Evolutionary conservation across 2,113 vertebrate genomes (phyloP), one percentile per base, ranked within the genome.

Genomic region (Hemicordylus capensis): DNA sequence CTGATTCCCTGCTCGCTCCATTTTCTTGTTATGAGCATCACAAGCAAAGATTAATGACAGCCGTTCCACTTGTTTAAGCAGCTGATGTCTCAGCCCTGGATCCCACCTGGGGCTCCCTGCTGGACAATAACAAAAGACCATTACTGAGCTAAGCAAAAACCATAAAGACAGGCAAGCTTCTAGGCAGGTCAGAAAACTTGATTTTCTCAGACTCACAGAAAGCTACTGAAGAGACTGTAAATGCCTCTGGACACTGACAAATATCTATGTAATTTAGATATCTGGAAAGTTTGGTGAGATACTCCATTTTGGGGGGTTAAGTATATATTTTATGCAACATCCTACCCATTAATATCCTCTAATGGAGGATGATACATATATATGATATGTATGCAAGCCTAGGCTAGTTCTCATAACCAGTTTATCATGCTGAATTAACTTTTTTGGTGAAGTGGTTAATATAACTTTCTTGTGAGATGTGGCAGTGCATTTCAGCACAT

Each of bases 1-100:
- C 78, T 85, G 91, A 90, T 92, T 93, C 93, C 89, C 89, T 90
- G 73, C 90, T 93, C 84, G 82, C 89, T 94, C 88, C 81, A 87
- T 95, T 95, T 93, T 90, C 88, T 88, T 86, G 87, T 90, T 95
- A 91, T 85, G 87, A 93, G 90, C 81, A 93, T 87, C 90, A 94
- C 88, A 94, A 95, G 86, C 82, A 86, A 83, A 94, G 94, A 95
- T 95, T 93, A 91, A 94, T 91, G 90, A 61, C 70, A 82, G 88
- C 77, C 0, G 24, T 92, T 95, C 87, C 58, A 73, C 93, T 93
- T 94, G 88, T 93, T 94, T 94, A 94, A 94, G 88, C 92, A 94
- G 91, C 83, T 93, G 89, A 91, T 93, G 87, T 92, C 90, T 94
- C 80, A 89, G 91, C 80, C 79, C 84, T 67, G 31, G 80, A 73